Base-by-base conservation (phyloP, 2,888 invertebrate genomes). In the Hipparchia semele region DNA sequence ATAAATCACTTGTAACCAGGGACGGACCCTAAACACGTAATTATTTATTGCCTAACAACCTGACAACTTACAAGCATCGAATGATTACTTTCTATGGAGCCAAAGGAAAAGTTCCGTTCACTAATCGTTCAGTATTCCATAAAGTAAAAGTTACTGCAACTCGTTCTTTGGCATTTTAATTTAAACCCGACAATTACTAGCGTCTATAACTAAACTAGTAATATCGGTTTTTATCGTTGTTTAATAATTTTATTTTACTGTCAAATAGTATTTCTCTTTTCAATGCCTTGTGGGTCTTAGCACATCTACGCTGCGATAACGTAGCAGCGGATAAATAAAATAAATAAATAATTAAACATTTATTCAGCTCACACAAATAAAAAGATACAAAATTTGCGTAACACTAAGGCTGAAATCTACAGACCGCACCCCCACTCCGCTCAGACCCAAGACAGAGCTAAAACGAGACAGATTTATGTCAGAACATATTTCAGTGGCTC, bases 91-190 rank as follows among this genome's bases (percentile, higher is more conserved):
- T 73, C 70, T 70, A 72, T 51, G 45, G 53, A 65, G 13, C 70
- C 54, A 6, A 64, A 68, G 74, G 72, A 72, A 74, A 75, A 75
- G 72, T 68, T 68, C 71, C 67, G 66, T 68, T 74, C 74, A 70
- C 66, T 74, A 54, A 72, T 72, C 72, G 65, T 73, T 70, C 39
- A 71, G 13, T 56, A 62, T 69, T 60, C 60, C 45, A 72, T 73
- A 68, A 73, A 75, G 72, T 73, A 75, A 74, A 74, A 75, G 72
- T 75, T 64, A 68, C 49, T 61, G 6, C 53, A 53, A 62, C 66
- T 70, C 13, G 75, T 73, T 70, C 65, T 58, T 68, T 58, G 54
- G 64, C 49, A 58, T 74, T 72, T 72, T 67, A 74, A 72, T 67
- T 69, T 69, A 56, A 67, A 67, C 56, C 45, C 67, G 45, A 46